A percentile compares a stretch with the other conserved stretches of the same genome.
phyloP scores from a whole-genome alignment of 2,888 invertebrate genomes.

The Galerucella calmariensis region DNA sequence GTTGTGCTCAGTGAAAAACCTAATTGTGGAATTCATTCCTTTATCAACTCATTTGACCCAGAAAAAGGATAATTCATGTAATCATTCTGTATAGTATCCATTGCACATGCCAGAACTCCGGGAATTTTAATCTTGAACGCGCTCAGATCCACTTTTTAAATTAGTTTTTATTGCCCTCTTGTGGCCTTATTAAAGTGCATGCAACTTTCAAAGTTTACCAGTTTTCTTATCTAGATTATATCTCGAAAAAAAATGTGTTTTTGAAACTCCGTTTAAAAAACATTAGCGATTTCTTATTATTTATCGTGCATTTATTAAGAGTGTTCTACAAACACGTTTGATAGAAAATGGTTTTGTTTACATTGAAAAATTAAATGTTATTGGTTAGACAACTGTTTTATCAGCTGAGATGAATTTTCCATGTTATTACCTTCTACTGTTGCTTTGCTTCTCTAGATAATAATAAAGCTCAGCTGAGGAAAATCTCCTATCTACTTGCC shows the following conservation, averaged over 20 bases:
- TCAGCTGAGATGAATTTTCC: too few species aligned
- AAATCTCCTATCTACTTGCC: too few species aligned
- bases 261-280: not conserved
- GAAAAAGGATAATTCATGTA: not conserved
- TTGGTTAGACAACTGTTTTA: not conserved
- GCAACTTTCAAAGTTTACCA: not conserved
- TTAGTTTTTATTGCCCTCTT: not conserved
- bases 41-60: too few species aligned
- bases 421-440: too few species aligned
- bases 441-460: too few species aligned
- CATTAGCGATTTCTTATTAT: not conserved
- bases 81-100: not conserved
- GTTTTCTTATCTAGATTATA: not conserved
- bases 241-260: not conserved
- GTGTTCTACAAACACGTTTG: not conserved
- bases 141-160: conserved; percentile 2
- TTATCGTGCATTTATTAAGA: not conserved
- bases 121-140: not conserved
- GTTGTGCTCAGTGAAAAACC: too few species aligned
- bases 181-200: not conserved
- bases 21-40: too few species aligned
- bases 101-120: not conserved
- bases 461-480: too few species aligned
- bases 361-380: not conserved
- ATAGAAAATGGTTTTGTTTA: not conserved